Evolutionary conservation across 2,888 invertebrate species (phyloP), one percentile per base, ranked within the genome.

Genomic region (Leptinotarsa peninsularis): DNA sequence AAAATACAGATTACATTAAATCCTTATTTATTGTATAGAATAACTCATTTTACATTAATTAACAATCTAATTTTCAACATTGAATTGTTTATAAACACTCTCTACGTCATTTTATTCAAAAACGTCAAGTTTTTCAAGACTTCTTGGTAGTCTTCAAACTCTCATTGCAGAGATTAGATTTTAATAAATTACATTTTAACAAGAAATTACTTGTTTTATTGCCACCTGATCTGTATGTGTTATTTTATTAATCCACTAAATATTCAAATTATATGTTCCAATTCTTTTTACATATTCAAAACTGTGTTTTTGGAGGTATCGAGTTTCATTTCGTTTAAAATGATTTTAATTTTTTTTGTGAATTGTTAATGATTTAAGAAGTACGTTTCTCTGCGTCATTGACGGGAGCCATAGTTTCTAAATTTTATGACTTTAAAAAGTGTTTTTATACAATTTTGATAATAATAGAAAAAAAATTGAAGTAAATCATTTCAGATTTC

Each of bases 1-100:
- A 63, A 33, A 18, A 33, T 43, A 43, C 43, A 43, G 10, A 43
- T n/a, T 33, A 63, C 43, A 33, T 63, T 43, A 5, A 63, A 43
- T 63, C n/a, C 27, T 63, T 43, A 27, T 33, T 43, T 63, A 63
- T 21, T 58, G 10, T 60, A 63, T 63, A 63, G 63, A 63, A 63
- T 63, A 63, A 63, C 63, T 63, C 63, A 63, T 33, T 63, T 63
- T n/a, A 63, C 63, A 63, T 33, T 63, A 14, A 63, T 27, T 63
- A 63, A 33, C 4, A 63, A 17, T 23, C 63, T 33, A 63, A 15
- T 27, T 63, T 63, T 63, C n/a, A 63, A 63, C 33, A 63, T n/a
- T 33, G 4, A 58, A 58, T 15, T 27, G 23, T 63, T 43, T n/a
- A n/a, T n/a, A 63, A 63, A 63, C 63, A 63, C 58, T 58, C 58